phyloP scores from a whole-genome alignment of 1,140 invertebrate species.

The Belonocnema kinseyi region DNA sequence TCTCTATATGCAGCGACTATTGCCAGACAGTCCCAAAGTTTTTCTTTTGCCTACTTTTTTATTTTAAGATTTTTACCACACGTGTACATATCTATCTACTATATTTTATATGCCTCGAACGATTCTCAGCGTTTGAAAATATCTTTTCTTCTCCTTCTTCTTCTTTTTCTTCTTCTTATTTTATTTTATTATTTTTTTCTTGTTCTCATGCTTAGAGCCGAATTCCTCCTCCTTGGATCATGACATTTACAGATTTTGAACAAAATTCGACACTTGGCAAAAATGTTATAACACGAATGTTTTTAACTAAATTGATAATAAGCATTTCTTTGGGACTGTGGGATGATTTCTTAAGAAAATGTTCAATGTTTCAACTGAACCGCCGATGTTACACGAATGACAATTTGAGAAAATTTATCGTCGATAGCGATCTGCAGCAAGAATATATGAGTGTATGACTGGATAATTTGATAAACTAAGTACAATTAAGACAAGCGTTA shows the following conservation, averaged over 20 bases:
- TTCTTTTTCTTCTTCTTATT: no score
- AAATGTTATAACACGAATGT: background rate
- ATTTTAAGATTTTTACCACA: conserved; percentile 57
- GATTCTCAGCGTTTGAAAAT: background rate
- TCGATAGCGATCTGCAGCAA: conserved; percentile 68
- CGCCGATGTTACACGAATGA: conserved; percentile 66
- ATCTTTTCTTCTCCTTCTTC: no score
- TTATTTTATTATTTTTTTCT: no score
- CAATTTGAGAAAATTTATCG: conserved; percentile 60
- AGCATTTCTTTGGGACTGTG: conserved; percentile 64
- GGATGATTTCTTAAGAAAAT: conserved; percentile 63
- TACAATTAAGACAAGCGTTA: conserved; percentile 78
- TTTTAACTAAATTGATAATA: conserved; percentile 11
- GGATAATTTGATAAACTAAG: conserved; percentile 78
- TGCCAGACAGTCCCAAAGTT: conserved; percentile 65
- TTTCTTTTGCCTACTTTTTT: conserved; percentile 54
- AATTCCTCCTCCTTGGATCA: no score
- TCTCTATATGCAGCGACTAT: conserved; percentile 59
- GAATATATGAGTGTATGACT: conserved; percentile 75
- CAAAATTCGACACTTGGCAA: no score
- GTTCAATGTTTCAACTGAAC: conserved; percentile 67
- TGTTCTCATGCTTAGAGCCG: no score
- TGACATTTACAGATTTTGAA: no score
- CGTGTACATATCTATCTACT: conserved; percentile 51
- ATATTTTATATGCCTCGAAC: conserved; percentile 62